phyloP scores from a whole-genome alignment of 2,113 vertebrate species.

The Andinoacara biseriatus region DNA sequence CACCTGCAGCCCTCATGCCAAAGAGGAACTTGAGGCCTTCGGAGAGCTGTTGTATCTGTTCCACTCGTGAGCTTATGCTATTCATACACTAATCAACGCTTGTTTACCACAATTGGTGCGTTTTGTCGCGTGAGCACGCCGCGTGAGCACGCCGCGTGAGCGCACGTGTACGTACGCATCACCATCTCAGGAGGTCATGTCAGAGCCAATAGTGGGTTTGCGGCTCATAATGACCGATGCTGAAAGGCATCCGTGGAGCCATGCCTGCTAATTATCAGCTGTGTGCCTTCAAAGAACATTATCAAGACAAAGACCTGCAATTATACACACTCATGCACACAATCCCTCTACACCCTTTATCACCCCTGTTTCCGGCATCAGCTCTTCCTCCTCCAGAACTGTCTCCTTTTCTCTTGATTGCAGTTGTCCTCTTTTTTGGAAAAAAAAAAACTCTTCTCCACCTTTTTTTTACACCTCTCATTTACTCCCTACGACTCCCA shows the following conservation, averaged over 20 bases:
- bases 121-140: not conserved
- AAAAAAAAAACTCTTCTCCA: not conserved
- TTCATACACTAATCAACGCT: slow-evolving; percentile 60
- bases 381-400: slow-evolving; percentile 38
- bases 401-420: slow-evolving; percentile 35
- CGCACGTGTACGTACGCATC: not conserved
- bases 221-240: slow-evolving; percentile 73
- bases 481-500: slow-evolving; percentile 19
- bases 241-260: slow-evolving; percentile 63
- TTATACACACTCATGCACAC: slow-evolving; percentile 63
- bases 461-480: not conserved
- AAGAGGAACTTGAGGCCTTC: slow-evolving; percentile 51
- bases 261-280: slow-evolving; percentile 80
- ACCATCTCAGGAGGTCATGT: slow-evolving; percentile 58
- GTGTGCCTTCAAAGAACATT: slow-evolving; percentile 81
- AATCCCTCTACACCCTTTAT: slow-evolving; percentile 50
- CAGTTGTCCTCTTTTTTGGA: not conserved
- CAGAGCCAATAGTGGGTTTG: slow-evolving; percentile 66
- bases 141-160: not conserved
- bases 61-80: slow-evolving; percentile 43
- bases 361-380: slow-evolving; percentile 47
- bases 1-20: slow-evolving; percentile 57
- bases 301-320: slow-evolving; percentile 81
- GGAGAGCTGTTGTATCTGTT: slow-evolving; percentile 52
- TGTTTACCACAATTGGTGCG: slow-evolving; percentile 36